Base-by-base conservation (phyloP, 2,888 invertebrate genomes). In the Caenorhabditis sulstoni region DNA sequence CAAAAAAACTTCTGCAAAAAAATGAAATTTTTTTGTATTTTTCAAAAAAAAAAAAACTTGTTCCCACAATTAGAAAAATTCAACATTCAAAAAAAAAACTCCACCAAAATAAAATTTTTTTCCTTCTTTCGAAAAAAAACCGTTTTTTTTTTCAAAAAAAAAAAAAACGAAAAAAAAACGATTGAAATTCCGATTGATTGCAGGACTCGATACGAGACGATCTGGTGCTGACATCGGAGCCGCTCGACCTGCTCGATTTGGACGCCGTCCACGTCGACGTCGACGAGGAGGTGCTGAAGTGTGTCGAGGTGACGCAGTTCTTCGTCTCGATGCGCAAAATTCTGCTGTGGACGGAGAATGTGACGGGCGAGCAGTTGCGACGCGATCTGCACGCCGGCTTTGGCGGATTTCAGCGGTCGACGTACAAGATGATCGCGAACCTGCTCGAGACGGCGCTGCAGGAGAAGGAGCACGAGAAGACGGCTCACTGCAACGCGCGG, bases 291-390 rank as follows among this genome's bases (percentile, higher is more conserved):
- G 8, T 73, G 11, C 44, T 78, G 3, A 66, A 61, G 23, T 71
- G 71, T 23, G 50, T 78, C 50, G 78, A 78, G 62, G 57, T 78
- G 18, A 41, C 78, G 2, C 78, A 78, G 44, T 78, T 61, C 41
- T 62, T 78, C 44, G 73, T 78, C 14, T 59, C 71, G 9, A 71
- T 73, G 66, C 52, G 66, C 1, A 66, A 78, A 23, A 62, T 78
- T 35, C 16, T 77, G n/a, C 53, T 62, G 0, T 77, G 70, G 70
- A 65, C 65, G n/a, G 70, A 77, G 23, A 59, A 77, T 16, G 52
- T 77, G 20, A 35, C 53, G 2, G 59, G 55, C 0, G 52, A 66
- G 20, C 66, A 74, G 20, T 39, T 74, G 9, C 16, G 18, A 0
- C 20, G 14, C 5, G 74, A 74, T 18, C 47, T 74, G 0, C 66